Evolutionary conservation across 1,140 invertebrate genomes (phyloP).

Genomic region (Rhyacophila brunnea): DNA sequence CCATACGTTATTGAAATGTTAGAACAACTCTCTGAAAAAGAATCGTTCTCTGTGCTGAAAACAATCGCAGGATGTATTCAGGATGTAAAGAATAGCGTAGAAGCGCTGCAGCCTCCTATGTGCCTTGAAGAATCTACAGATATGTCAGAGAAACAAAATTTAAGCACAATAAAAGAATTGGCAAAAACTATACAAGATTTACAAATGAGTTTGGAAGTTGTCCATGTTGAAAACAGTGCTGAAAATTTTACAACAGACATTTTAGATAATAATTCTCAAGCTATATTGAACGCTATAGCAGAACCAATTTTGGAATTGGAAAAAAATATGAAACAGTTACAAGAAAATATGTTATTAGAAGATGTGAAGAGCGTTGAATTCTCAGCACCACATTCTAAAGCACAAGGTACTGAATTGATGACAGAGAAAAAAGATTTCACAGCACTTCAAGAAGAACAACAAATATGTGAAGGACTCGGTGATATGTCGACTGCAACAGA

Average conservation of each 20-base stretch:
- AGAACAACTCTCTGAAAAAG: constrained; percentile 41
- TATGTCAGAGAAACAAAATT: constrained; percentile 33
- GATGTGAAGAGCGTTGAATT: background rate
- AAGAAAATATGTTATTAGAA: background rate
- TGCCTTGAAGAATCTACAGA: constrained; percentile 40
- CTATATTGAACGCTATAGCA: constrained; percentile 10
- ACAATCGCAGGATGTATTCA: constrained; percentile 41
- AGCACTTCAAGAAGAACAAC: constrained; percentile 22
- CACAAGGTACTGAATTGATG: background rate
- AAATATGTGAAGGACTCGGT: constrained; percentile 15
- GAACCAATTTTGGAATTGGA: constrained; percentile 18
- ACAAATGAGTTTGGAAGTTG: constrained; percentile 35
- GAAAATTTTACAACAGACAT: too few relatives aligned
- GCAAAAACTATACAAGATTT: constrained; percentile 49
- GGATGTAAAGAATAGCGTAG: constrained; percentile 45
- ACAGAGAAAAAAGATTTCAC: constrained; percentile 14
- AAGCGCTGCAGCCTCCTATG: constrained; percentile 40
- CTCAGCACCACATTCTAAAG: background rate
- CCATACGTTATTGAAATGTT: constrained; percentile 42
- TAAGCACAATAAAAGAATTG: constrained; percentile 40
- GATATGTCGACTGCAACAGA: constrained; percentile 29
- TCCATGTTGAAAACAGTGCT: constrained; percentile 38
- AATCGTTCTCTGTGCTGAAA: constrained; percentile 42
- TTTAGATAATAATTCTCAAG: constrained; percentile 19
- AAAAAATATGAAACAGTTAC: constrained; percentile 6